phyloP scores from a whole-genome alignment of 2,113 vertebrate genomes.

The Myrmecophaga tridactyla region DNA sequence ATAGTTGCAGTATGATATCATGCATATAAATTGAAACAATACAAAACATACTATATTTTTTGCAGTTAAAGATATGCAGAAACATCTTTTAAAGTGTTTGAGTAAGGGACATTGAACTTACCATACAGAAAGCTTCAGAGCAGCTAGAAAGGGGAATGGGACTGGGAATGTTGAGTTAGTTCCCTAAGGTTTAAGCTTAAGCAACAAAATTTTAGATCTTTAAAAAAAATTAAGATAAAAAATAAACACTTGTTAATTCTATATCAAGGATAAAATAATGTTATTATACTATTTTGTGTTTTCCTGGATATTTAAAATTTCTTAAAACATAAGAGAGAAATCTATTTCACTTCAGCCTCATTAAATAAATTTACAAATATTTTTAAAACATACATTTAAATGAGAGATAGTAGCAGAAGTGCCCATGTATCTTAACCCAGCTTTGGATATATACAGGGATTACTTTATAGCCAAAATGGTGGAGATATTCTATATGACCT shows the following conservation, averaged over 20 bases:
- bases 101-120: background rate
- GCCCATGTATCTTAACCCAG: background rate
- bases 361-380: background rate
- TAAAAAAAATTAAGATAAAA: background rate
- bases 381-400: background rate
- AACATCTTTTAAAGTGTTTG: background rate
- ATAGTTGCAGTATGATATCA: background rate
- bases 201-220: background rate
- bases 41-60: background rate
- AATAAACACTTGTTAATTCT: background rate
- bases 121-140: background rate
- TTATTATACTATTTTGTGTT: background rate
- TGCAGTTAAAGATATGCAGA: background rate
- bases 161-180: background rate
- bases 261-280: background rate
- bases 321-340: background rate
- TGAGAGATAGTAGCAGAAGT: background rate
- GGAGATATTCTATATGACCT: background rate
- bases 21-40: background rate
- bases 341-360: background rate
- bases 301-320: background rate
- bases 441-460: background rate
- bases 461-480: background rate
- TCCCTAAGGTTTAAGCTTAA: constrained; percentile 4
- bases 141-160: background rate